A percentile compares a stretch with the other conserved stretches of the same genome.
Evolutionary conservation across 53 echinoderm and acorn worm genomes (phyloP).

Genomic region (Stichopus horrens): DNA sequence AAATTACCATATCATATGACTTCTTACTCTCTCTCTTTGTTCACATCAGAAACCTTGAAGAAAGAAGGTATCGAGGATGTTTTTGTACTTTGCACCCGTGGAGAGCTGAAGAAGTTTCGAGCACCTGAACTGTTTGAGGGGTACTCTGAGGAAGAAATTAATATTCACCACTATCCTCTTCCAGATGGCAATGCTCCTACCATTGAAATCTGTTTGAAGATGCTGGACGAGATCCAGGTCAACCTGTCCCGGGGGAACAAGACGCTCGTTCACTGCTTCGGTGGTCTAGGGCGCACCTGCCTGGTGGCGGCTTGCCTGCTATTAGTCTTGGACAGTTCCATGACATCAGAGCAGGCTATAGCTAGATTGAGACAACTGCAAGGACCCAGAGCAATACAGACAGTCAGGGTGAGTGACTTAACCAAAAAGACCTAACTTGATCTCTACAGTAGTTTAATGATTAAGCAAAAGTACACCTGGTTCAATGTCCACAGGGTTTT

Average conservation of each 20-base stretch:
- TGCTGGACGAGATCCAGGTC: conserved; percentile 68
- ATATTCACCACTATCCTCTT: conserved; percentile 79
- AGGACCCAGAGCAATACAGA: conserved; percentile 88
- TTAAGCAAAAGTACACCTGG: too few relatives aligned
- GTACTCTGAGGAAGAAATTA: conserved; percentile 62
- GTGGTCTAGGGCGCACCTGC: conserved; percentile 78
- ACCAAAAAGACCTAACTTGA: too few relatives aligned
- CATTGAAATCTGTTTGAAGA: conserved; percentile 58
- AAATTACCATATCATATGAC: neutral
- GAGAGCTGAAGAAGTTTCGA: conserved; percentile 79
- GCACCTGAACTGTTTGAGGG: conserved; percentile 75
- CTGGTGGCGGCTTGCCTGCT: conserved; percentile 81
- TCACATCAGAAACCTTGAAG: conserved; percentile 61
- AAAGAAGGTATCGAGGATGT: conserved; percentile 64
- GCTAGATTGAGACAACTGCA: conserved; percentile 63
- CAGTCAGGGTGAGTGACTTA: conserved; percentile 73
- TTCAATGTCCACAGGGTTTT: too few relatives aligned
- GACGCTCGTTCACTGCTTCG: conserved; percentile 81
- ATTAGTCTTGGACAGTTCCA: conserved; percentile 59
- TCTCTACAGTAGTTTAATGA: too few relatives aligned
- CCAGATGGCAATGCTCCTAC: conserved; percentile 67
- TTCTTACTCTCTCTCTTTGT: neutral
- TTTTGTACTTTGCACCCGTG: conserved; percentile 77
- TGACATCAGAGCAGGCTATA: conserved; percentile 72
- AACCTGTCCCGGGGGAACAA: conserved; percentile 50